phyloP scores from a whole-genome alignment of 2,797 vertebrate genomes.

The Eutrigla gurnardus region DNA sequence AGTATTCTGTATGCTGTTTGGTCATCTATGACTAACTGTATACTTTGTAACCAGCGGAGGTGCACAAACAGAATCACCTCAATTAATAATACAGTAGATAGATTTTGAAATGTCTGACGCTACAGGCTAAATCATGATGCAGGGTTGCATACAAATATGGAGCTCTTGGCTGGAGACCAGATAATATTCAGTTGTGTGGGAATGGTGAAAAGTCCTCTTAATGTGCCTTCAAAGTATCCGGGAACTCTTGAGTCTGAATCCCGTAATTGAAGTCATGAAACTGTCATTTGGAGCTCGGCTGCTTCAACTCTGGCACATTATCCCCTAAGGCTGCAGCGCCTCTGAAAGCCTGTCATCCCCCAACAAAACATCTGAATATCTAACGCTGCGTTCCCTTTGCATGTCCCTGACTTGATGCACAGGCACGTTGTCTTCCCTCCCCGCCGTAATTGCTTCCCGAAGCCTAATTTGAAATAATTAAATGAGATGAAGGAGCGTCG shows the following conservation, averaged over 20 bases:
- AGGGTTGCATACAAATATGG: conserved; percentile 23
- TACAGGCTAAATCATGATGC: conserved; percentile 4
- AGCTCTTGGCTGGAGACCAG: conserved; percentile 4
- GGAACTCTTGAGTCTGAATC: conserved; percentile 27
- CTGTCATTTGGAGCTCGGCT: conserved; percentile 39
- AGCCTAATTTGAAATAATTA: conserved; percentile 81
- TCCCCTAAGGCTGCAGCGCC: conserved; percentile 49
- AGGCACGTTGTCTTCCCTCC: conserved; percentile 52
- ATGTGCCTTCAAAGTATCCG: conserved; percentile 34
- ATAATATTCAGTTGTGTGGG: conserved; percentile 4
- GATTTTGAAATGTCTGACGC: conserved; percentile 8
- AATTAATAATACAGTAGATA: conserved; percentile 16
- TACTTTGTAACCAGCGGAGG: neutral
- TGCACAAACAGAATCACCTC: conserved; percentile 19
- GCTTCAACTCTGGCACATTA: conserved; percentile 38
- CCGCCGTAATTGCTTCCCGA: conserved; percentile 78
- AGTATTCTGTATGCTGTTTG: neutral
- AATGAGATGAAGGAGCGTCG: conserved; percentile 68
- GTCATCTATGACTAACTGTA: conserved; percentile 9
- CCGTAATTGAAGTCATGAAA: conserved; percentile 40
- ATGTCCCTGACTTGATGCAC: conserved; percentile 56
- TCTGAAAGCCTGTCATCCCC: conserved; percentile 57
- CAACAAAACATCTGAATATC: conserved; percentile 66
- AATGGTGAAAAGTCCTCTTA: conserved; percentile 19
- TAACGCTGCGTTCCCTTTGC: conserved; percentile 58